Evolutionary conservation across 2,888 invertebrate species (phyloP), one percentile per base, ranked within the genome.

Genomic region (Meteorus cinctellus): DNA sequence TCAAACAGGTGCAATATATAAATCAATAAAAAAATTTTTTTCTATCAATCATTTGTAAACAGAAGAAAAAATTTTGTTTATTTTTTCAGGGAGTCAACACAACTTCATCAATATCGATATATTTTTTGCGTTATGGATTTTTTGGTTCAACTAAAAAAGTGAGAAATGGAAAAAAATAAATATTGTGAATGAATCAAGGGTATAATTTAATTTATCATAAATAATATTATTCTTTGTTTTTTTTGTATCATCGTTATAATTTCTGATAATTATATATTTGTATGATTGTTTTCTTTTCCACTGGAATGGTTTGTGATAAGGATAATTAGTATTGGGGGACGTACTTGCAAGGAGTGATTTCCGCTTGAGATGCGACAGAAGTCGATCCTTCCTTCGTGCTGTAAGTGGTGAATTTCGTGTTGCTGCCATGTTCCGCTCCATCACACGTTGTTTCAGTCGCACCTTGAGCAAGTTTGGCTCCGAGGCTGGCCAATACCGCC

Each of bases 391-490:
- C 82, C 97, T 94, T 85, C 96, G 93, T 84, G 94, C 91, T 86
- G 93, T 95, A 90, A 97, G 94, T 85, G 98, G 97, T 90, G 97
- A 97, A 89, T 96, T 96, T 90, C 98, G 94, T 81, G 88, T 86
- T 34, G 85, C 87, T 74, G 89, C 89, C 86, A 88, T 85, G 83
- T 89, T 89, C 83, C 97, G 94, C 91, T 98, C 97, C 92, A 97
- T 95, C 90, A 98, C 97, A 90, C 98, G 96, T 92, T 97, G 96
- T 92, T 96, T 97, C 90, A 96, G 93, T 83, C 96, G 94, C 91
- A 96, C 95, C 93, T 96, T 97, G 92, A 96, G 93, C 92, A 98
- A 94, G 93, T 98, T 98, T 86, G 98, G 97, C 94, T 98, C 98
- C 91, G 98, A 98, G 90, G 97, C 97, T 96, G 93, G 86, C 89